Conservation (phyloP, 2,113 vertebrate genomes). For the Balaenoptera acutorostrata region DNA sequence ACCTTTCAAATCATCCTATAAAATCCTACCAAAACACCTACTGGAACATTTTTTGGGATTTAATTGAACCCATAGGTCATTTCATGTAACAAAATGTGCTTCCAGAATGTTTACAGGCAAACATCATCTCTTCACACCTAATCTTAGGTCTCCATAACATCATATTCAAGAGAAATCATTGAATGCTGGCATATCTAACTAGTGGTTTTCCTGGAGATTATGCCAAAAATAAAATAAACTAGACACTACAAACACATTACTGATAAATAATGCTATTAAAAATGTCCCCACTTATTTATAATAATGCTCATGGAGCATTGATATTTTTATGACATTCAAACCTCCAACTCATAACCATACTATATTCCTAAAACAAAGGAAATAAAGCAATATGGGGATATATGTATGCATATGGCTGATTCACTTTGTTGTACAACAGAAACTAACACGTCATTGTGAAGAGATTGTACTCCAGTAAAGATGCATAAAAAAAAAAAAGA, state of each 20-base stretch:
- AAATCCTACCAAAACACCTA: not conserved
- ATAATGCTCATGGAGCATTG: not conserved
- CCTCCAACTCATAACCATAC: not conserved
- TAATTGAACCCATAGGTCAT: not conserved
- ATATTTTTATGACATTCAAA: not conserved
- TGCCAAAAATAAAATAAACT: not conserved
- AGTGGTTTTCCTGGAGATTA: not conserved
- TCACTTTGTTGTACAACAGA: too few relatives aligned
- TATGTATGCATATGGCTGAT: too few relatives aligned
- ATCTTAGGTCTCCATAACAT: not conserved
- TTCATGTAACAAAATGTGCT: not conserved
- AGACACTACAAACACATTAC: not conserved
- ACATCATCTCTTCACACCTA: not conserved
- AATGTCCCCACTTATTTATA: not conserved
- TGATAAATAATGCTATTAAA: not conserved
- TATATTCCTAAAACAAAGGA: not conserved
- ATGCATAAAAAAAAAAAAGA: too few relatives aligned
- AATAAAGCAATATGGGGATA: not conserved
- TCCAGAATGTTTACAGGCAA: not conserved
- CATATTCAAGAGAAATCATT: not conserved
- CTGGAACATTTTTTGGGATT: not conserved
- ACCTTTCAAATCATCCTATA: not conserved
- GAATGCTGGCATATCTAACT: not conserved
- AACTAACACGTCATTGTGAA: too few relatives aligned
- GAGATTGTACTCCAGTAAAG: too few relatives aligned